Base-by-base conservation (phyloP, 2,888 invertebrate species). In the Hofmannophila pseudospretella region DNA sequence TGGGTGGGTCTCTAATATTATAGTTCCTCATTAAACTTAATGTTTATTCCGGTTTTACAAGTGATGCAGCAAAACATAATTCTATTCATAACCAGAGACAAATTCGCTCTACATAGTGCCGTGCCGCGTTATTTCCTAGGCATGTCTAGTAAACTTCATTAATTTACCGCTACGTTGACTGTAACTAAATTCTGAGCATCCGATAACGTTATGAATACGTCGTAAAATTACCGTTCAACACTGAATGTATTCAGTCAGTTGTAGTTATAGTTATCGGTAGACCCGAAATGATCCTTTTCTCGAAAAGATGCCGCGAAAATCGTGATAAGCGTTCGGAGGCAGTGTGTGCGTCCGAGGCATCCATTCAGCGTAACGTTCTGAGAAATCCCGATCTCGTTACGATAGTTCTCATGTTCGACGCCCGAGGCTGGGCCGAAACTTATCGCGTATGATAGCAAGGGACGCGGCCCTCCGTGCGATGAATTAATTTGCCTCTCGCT, bases 401-500 rank as follows among this genome's bases (percentile, higher is more conserved):
- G 78, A 79, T 80, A 82, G 81, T 70, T 69, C 61, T 60, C 67
- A 64, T 66, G 67, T 67, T 61, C 57, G 66, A 55, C 63, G 63
- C 72, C 68, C 72, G 54, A 60, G 50, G 52, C 57, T 51, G 48
- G 54, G 48, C 61, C 61, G 44, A 61, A 75, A 75, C 68, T 75
- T 80, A 77, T 78, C 75, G 61, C 61, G 34, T 7, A 30, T 29
- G 35, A 79, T 79, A 73, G 58, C 51, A 49, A 33, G 40, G 39
- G 41, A 42, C 64, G 58, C 54, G 66, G 60, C 62, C 25, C 62
- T 69, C 60, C 81, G 76, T 78, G 77, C 71, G 66, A 73, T 74
- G 81, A 82, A 82, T 82, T 81, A 80, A 82, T 81, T 81, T 71
- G 58, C 69, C 66, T 60, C 63, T 65, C 61, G 65, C 69, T 60